Evolutionary conservation across 1,140 invertebrate species (phyloP).

Genomic region (Acromyrmex charruanus): DNA sequence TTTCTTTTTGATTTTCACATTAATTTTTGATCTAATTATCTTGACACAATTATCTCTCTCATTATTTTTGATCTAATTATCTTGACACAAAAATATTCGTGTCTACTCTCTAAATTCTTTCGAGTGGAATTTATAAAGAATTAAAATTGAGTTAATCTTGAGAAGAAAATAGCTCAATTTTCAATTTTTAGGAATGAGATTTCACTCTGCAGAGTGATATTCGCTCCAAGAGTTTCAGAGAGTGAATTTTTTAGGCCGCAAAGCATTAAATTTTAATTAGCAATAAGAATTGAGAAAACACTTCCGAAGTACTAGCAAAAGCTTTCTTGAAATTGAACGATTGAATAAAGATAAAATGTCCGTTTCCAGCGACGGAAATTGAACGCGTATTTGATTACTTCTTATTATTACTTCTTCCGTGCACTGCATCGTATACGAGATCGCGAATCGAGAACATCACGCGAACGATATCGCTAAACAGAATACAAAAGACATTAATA

Average conservation of each 20-base stretch:
- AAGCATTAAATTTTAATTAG: conserved; percentile 36
- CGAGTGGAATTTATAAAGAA: too few species aligned
- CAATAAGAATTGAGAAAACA: conserved; percentile 13
- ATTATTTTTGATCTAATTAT: too few species aligned
- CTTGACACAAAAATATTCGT: too few species aligned
- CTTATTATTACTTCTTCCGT: conserved; percentile 46
- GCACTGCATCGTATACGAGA: conserved; percentile 27
- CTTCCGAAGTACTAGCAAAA: conserved; percentile 11
- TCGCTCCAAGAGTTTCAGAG: too few species aligned
- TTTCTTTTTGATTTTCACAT: conserved; percentile 9
- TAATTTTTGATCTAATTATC: conserved; percentile 5
- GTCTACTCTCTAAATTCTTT: too few species aligned
- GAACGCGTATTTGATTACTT: conserved; percentile 6
- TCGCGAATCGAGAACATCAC: conserved; percentile 6
- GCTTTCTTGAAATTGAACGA: not conserved
- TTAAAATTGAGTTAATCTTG: too few species aligned
- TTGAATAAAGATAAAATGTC: not conserved
- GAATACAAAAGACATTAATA: conserved; percentile 21
- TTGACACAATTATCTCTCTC: not conserved
- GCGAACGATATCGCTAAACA: conserved; percentile 40
- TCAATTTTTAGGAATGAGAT: too few species aligned
- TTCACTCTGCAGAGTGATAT: too few species aligned
- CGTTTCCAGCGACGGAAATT: conserved; percentile 19
- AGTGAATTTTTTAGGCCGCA: not conserved
- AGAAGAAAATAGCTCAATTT: too few species aligned